phyloP scores from a whole-genome alignment of 2,888 invertebrate species.

The Meliscaeva auricollis region DNA sequence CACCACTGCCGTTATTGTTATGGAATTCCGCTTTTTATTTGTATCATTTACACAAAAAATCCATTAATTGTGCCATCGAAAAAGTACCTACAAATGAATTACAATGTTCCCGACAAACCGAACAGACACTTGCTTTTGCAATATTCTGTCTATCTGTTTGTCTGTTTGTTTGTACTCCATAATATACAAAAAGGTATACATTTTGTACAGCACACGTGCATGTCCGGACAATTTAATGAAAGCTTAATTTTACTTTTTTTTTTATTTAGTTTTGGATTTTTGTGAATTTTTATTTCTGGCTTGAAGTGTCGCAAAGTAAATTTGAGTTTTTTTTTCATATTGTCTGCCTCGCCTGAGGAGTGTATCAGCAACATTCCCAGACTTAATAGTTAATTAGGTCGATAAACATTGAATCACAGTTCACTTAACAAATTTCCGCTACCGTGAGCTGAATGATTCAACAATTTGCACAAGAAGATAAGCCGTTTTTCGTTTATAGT shows the following conservation, averaged over 20 bases:
- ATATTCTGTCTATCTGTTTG: not conserved
- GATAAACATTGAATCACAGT: constrained; percentile 42
- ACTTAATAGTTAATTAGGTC: constrained; percentile 65
- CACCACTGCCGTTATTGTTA: too few relatives aligned
- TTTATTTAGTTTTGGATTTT: not conserved
- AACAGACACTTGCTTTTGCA: constrained; percentile 42
- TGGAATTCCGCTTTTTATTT: constrained; percentile 46
- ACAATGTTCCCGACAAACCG: constrained; percentile 24
- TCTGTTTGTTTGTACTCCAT: not conserved
- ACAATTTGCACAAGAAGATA: not conserved
- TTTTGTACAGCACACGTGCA: constrained; percentile 12
- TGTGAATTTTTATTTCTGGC: not conserved
- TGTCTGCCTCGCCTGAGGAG: constrained; percentile 25
- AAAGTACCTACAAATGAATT: constrained; percentile 71
- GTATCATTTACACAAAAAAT: constrained; percentile 66
- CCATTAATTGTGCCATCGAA: constrained; percentile 71
- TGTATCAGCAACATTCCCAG: constrained; percentile 54
- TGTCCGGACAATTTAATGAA: constrained; percentile 20
- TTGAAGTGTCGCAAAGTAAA: constrained; percentile 21
- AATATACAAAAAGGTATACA: too few relatives aligned
- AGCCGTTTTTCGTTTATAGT: not conserved
- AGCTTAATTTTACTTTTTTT: constrained; percentile 29
- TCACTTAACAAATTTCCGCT: constrained; percentile 25
- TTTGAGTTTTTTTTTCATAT: constrained; percentile 2
- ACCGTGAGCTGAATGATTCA: constrained; percentile 6